Conservation (phyloP, 2,113 vertebrate genomes). For the Centropristis striata region DNA sequence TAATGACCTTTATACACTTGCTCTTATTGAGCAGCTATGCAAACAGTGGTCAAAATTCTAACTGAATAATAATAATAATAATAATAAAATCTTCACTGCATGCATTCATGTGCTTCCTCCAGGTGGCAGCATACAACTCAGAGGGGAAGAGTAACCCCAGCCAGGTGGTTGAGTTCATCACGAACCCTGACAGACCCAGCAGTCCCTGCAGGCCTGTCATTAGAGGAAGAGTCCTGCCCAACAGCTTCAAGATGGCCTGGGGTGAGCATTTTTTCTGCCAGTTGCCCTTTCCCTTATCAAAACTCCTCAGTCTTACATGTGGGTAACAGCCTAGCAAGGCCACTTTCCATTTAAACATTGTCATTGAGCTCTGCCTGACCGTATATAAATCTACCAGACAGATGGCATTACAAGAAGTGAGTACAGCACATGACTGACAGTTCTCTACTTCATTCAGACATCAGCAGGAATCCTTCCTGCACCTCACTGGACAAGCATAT, state of each 20-base stretch:
- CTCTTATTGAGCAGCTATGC: slow-evolving; percentile 7
- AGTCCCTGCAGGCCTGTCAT: slow-evolving; percentile 90
- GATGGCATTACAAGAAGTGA: slow-evolving; percentile 34
- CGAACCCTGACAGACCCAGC: slow-evolving; percentile 92
- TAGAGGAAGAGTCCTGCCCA: slow-evolving; percentile 93
- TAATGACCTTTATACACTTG: slow-evolving; percentile 29
- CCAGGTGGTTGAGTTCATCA: slow-evolving; percentile 91
- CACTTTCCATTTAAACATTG: slow-evolving; percentile 25
- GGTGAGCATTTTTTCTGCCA: slow-evolving; percentile 84
- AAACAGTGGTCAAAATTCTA: slow-evolving; percentile 2
- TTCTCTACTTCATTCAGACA: slow-evolving; percentile 35
- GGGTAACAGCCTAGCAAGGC: slow-evolving; percentile 20
- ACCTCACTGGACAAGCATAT: slow-evolving; percentile 38
- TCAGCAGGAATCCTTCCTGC: slow-evolving; percentile 26
- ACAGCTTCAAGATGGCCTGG: slow-evolving; percentile 93
- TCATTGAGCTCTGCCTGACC: slow-evolving; percentile 9
- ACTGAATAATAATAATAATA: neutral
- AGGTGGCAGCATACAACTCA: slow-evolving; percentile 96
- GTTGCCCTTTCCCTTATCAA: slow-evolving; percentile 1
- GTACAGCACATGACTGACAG: slow-evolving; percentile 34
- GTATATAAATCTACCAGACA: slow-evolving; percentile 8
- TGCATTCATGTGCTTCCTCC: slow-evolving; percentile 49
- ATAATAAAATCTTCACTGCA: slow-evolving; percentile 15
- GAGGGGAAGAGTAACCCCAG: slow-evolving; percentile 98
- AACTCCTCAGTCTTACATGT: neutral